phyloP scores from a whole-genome alignment of 2,797 vertebrate species.

The Esox lucius region DNA sequence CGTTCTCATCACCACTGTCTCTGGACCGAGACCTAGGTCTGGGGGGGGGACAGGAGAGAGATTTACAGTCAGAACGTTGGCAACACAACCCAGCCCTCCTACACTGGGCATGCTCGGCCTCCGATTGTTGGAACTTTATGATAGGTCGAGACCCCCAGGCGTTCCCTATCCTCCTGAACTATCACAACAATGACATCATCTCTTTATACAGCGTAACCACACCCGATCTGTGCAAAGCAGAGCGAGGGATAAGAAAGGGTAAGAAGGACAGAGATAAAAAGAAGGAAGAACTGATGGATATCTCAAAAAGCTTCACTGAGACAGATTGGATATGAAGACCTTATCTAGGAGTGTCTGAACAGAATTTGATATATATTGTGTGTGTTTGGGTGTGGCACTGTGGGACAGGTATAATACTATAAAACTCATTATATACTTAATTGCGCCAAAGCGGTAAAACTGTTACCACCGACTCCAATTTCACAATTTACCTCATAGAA shows the following conservation, averaged over 20 bases:
- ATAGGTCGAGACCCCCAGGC: constrained; percentile 27
- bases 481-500: constrained; percentile 26
- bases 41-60: not conserved
- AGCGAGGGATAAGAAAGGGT: not conserved
- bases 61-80: not conserved
- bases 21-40: constrained; percentile 95
- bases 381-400: constrained; percentile 18
- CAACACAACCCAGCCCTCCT: constrained; percentile 1
- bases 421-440: constrained; percentile 37
- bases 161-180: constrained; percentile 31
- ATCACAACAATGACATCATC: constrained; percentile 52
- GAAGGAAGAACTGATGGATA: constrained; percentile 37
- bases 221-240: not conserved
- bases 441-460: constrained; percentile 33
- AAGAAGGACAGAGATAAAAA: constrained; percentile 20
- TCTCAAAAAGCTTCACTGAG: constrained; percentile 25
- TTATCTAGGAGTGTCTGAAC: constrained; percentile 38
- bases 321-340: constrained; percentile 32
- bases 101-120: not conserved
- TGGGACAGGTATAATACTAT: constrained; percentile 20
- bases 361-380: constrained; percentile 35
- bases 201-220: constrained; percentile 4
- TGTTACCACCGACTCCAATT: constrained; percentile 48
- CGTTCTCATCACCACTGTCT: constrained; percentile 95
- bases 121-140: not conserved